Evolutionary conservation across 2,888 invertebrate species (phyloP).

Genomic region (Invenusta paracnida): DNA sequence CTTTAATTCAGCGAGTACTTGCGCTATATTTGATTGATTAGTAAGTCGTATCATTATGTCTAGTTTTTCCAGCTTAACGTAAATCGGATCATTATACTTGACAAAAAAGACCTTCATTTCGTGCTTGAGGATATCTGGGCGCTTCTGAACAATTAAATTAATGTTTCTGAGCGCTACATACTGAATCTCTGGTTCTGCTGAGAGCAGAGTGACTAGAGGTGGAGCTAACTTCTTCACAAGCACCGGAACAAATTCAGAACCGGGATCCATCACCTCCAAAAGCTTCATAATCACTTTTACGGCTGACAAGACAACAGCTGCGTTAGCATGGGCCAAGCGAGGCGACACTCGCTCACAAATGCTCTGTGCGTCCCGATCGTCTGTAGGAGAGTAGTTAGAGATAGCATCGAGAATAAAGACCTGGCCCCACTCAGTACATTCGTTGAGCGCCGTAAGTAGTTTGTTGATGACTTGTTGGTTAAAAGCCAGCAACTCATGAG

Average conservation of each 20-base stretch:
- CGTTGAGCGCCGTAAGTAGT: conserved; percentile 90
- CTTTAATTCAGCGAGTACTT: conserved; percentile 92
- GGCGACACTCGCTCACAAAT: conserved; percentile 93
- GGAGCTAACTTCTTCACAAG: conserved; percentile 94
- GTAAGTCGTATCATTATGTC: conserved; percentile 99
- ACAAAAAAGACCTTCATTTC: conserved; percentile 99
- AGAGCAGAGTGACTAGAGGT: conserved; percentile 91
- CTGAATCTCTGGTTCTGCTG: conserved; percentile 97
- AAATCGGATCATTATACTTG: conserved; percentile 99
- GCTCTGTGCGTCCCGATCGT: conserved; percentile 94
- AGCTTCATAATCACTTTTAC: conserved; percentile 97
- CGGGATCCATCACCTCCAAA: conserved; percentile 80
- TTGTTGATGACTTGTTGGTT: conserved; percentile 97
- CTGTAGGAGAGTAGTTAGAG: conserved; percentile 91
- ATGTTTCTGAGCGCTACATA: conserved; percentile 96
- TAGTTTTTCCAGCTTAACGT: conserved; percentile 94
- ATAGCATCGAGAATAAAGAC: conserved; percentile 95
- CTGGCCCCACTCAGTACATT: conserved; percentile 85
- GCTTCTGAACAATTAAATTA: conserved; percentile 96
- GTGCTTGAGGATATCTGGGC: conserved; percentile 94
- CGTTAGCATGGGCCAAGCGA: conserved; percentile 93
- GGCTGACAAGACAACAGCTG: conserved; percentile 94
- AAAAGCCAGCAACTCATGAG: conserved; percentile 89
- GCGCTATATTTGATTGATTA: conserved; percentile 93
- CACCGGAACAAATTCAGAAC: conserved; percentile 85